A percentile compares a stretch with the other conserved stretches of the same genome.
These are phyloP conservation scores for Lasioglossum oenotherae DNA, from an alignment of 2,888 invertebrate genomes.

Conservation along the genomic window DNA sequence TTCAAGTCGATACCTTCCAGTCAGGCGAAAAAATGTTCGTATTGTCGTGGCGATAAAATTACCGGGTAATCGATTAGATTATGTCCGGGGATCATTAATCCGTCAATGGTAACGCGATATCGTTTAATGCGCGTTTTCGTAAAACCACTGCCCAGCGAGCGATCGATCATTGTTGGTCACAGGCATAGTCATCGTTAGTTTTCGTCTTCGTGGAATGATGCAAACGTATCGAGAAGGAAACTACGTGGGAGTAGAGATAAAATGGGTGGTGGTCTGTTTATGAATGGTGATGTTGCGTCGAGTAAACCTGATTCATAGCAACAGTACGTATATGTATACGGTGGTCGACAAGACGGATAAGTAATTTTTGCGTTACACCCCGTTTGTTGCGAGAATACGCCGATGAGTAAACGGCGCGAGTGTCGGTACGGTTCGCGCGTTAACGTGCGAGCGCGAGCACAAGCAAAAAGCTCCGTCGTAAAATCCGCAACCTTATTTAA, in stretches of 20 bases:
- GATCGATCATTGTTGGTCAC: background rate
- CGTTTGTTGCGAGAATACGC: background rate
- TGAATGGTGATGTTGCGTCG: constrained; percentile 27
- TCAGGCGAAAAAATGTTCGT: background rate
- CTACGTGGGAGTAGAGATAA: background rate
- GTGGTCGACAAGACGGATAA: background rate
- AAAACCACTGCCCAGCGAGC: background rate
- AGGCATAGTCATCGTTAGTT: background rate
- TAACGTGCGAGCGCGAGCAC: background rate
- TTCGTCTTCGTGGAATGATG: constrained; percentile 16
- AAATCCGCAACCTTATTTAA: constrained; percentile 34
- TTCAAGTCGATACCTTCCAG: background rate
- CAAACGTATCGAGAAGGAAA: background rate
- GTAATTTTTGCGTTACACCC: background rate
- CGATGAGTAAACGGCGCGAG: background rate
- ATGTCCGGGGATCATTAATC: background rate
- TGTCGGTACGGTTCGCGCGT: background rate
- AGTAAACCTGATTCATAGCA: constrained; percentile 16
- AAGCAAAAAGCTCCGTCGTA: background rate
- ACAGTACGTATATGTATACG: background rate
- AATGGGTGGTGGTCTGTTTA: background rate
- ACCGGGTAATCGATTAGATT: background rate
- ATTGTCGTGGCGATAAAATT: background rate
- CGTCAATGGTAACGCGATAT: background rate
- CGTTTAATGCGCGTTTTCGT: background rate